Base-by-base conservation (phyloP, 1,140 invertebrate genomes). In the Rhagoletis pomonella region DNA sequence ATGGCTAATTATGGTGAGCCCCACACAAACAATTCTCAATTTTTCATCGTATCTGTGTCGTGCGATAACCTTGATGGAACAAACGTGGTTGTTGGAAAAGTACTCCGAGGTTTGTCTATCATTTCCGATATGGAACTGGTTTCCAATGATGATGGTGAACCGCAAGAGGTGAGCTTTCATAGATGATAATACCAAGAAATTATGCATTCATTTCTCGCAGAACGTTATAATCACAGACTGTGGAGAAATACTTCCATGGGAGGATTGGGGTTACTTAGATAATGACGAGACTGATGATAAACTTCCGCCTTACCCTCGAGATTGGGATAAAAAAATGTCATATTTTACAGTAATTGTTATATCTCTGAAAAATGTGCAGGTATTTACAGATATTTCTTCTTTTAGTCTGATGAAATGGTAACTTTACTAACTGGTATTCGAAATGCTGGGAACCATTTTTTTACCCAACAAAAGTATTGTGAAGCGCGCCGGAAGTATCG, bases 21-120 rank as follows among this genome's bases (percentile, higher is more conserved):
- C 3, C 95, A 99, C 92, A 97, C 97, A 64, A 99, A 99, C 91
- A 97, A 96, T 86, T 98, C 97, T 7, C 98, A 99, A 93, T 99
- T 99, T 94, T 98, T 99, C 90, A 97, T 99, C 39, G 98, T 98
- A 3, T 95, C 96, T 14, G 96, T 96, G 0, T 95, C 96, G 5
- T 97, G 97, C 89, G 94, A 95, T 47, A 98, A 99, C 90, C 93
- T 99, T 44, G 97, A 99, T 93, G 96, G 96, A 12, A 96, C 95
- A 50, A 98, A 99, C 93, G 97, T 99, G 2, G 97, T 98, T 47
- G 98, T 99, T 93, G 98, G 98, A 1, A 94, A 94, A 88, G 96
- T 98, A 9, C 89, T 95, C 6, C 96, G 95, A 90, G 97, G 97
- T 19, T 93, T 97, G 73, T 94, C 95, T 12, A 93, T 96, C 4